Conservation (phyloP, 2,797 vertebrate species). For the Podarcis lilfordi region DNA sequence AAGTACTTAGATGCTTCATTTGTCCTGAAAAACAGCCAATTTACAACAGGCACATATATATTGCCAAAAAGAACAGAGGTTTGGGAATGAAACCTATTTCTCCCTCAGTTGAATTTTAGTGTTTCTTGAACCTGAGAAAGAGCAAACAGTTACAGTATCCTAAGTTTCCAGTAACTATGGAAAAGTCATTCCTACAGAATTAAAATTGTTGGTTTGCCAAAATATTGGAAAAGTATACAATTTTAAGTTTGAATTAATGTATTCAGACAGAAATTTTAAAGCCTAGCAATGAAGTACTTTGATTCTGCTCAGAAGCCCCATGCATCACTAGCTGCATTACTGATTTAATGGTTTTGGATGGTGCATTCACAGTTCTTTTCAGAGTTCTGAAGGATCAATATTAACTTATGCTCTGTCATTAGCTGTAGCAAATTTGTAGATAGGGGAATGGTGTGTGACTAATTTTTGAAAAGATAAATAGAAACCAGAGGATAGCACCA, state of each 20-base stretch:
- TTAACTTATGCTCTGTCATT: not conserved
- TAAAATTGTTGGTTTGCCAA: not conserved
- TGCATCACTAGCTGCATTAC: not conserved
- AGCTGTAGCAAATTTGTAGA: not conserved
- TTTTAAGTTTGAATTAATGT: not conserved
- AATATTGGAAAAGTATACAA: not conserved
- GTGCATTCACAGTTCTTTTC: not conserved
- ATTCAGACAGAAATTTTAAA: not conserved
- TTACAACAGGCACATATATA: not conserved
- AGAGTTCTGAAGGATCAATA: not conserved
- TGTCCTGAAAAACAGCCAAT: slow-evolving; percentile 7
- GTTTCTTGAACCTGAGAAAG: not conserved
- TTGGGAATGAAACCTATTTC: not conserved
- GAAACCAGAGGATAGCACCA: not conserved
- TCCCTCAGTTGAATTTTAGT: not conserved
- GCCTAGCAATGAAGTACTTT: not conserved
- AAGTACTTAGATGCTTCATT: slow-evolving; percentile 2
- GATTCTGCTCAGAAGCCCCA: not conserved
- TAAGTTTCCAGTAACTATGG: not conserved
- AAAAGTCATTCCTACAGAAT: not conserved
- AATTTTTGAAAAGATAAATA: not conserved
- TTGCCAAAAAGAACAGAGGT: not conserved
- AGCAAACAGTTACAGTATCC: not conserved
- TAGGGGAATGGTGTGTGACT: not conserved
- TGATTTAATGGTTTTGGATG: not conserved